Base-by-base conservation (phyloP, 1,140 invertebrate species). In the Onthophagus taurus region DNA sequence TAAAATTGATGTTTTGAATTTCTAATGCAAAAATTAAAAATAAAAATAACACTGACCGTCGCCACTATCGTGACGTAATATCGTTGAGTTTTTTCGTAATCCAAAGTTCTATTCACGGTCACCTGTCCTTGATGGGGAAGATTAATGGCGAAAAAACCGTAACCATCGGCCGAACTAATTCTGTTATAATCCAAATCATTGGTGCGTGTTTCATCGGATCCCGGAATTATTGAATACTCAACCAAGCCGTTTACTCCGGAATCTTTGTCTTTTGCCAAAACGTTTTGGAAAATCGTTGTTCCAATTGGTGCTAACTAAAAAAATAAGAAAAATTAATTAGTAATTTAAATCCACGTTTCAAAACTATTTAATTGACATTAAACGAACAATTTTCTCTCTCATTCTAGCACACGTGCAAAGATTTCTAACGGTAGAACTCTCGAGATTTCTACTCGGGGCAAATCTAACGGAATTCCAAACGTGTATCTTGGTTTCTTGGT, bases 31-130 rank as follows among this genome's bases (percentile, higher is more conserved):
- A 31, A 36, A 13, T n/a, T 0, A 42, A 1, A 33, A 47, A 44
- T 11, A 41, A 30, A 30, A 14, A 18, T 29, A 12, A 55, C 47
- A 83, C 84, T 84, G 69, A 93, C 89, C 66, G 84, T 83, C 47
- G 88, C 89, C 48, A 90, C 76, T 59, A 93, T 81, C 45, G 86
- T 91, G 59, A 94, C 77, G 59, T 89, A 81, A 67, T 89, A 92
- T 52, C 83, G 76, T 60, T 89, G 81, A n/a, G 81, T 86, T 58
- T 78, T 82, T 62, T 94, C 89, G 63, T 83, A 94, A 68, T 94
- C 89, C 53, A 94, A 70, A 18, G 78, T 87, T 52, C 83, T 80
- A 57, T 86, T 87, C n/a, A 94, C 80, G 7, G 85, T 89, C 45
- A 94, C 80, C 57, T 88, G 82, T 47, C 89, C 89, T 65, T 90